Percentiles rank a stretch among this genome's conserved stretches.
These are phyloP conservation scores for Petrolisthes cinctipes DNA, from an alignment of 2,888 invertebrate genomes.

Conservation along the genomic window DNA sequence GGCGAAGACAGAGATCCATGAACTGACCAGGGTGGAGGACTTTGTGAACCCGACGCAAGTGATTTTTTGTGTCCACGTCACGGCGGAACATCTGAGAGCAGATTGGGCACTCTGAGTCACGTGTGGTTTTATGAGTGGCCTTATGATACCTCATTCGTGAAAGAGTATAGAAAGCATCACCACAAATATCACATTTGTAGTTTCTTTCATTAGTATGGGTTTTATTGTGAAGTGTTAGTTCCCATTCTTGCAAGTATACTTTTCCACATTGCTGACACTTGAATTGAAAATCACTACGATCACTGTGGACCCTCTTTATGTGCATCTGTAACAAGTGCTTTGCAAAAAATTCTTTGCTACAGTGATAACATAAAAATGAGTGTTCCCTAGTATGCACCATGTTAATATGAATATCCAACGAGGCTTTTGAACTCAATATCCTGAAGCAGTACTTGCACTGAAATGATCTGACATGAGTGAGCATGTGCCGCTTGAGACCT, in stretches of 20 bases:
- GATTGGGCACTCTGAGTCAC: constrained; percentile 54
- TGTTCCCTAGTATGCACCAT: constrained; percentile 52
- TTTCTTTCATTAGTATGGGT: constrained; percentile 60
- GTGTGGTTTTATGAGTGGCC: constrained; percentile 54
- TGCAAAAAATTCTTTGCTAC: constrained; percentile 52
- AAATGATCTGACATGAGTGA: constrained; percentile 37
- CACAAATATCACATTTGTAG: constrained; percentile 56
- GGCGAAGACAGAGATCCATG: constrained; percentile 52
- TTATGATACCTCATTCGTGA: constrained; percentile 57
- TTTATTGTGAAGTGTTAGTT: constrained; percentile 50
- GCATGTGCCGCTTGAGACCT: constrained; percentile 50
- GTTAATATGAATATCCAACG: constrained; percentile 52
- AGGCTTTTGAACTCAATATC: constrained; percentile 48
- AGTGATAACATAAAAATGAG: constrained; percentile 45
- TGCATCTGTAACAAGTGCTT: constrained; percentile 58
- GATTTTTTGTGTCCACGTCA: constrained; percentile 59
- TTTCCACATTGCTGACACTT: constrained; percentile 48
- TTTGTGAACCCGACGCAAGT: constrained; percentile 53
- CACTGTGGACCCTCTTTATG: constrained; percentile 55
- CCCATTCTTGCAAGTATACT: constrained; percentile 55
- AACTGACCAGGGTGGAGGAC: constrained; percentile 49
- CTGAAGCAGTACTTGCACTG: constrained; percentile 42
- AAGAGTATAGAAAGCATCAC: constrained; percentile 55
- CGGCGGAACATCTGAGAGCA: constrained; percentile 58
- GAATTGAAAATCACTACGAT: constrained; percentile 53